Evolutionary conservation across 2,113 vertebrate genomes (phyloP), one percentile per base, ranked within the genome.

Genomic region (Toxotes chatareus): DNA sequence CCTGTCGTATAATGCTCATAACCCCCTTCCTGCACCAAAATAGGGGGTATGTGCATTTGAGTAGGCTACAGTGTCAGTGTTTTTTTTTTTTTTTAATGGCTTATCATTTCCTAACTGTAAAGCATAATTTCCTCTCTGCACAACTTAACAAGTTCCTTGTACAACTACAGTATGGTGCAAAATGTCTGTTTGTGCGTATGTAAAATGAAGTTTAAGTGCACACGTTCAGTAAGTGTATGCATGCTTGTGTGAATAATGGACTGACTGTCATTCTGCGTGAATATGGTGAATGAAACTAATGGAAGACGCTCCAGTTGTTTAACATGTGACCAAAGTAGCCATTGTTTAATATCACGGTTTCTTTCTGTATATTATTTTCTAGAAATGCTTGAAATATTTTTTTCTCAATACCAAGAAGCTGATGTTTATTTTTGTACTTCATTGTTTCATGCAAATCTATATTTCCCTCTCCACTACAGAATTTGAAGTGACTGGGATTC

Each of bases 341-440:
- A 88, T 85, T 73, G 73, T 90, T 93, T 81, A 79, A 90, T 86
- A 82, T 83, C 85, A 87, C 72, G 21, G 73, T 91, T 93, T 38
- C 82, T 93, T 92, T 92, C 75, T 94, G 84, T 85, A 88, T 66
- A 84, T 94, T 93, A 57, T 94, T 94, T 94, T 92, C 64, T 93
- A 94, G 88, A 94, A 90, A 93, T 91, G 92, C 92, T 92, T 94
- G 84, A 93, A 27, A 92, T 94, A 93, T 92, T 91, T 93, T 94
- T 91, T 94, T 86, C 87, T 94, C 80, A 44, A 94, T 93, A 92
- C 93, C 94, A 95, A 94, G 90, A 94, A 95, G 90, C 91, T 79
- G 63, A 93, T 86, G 89, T 94, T 95, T 96, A 95, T 95, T 96
- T 96, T 95, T 95, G 89, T 95, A 96, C 90, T 85, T 93, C 85